Conservation (phyloP, 2,888 invertebrate genomes). For the Eledona agricola region DNA sequence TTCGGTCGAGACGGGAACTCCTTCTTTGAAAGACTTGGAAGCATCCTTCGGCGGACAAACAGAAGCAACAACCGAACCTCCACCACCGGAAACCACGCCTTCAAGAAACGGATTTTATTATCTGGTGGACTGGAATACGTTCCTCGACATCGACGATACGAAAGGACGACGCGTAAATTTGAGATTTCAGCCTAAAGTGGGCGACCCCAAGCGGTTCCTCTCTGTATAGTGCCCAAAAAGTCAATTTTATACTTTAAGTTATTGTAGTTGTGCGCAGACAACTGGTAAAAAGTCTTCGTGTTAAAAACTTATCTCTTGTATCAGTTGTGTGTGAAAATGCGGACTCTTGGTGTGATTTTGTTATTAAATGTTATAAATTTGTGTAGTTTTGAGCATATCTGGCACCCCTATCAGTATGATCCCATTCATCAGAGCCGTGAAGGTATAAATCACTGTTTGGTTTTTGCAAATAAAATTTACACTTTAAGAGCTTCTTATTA, state of each 20-base stretch:
- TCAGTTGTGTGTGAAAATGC: conserved; percentile 24
- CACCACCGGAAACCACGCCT: conserved; percentile 70
- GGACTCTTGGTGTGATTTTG: conserved; percentile 10
- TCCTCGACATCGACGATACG: conserved; percentile 82
- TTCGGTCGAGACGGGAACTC: conserved; percentile 55
- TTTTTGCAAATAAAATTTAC: conserved; percentile 3
- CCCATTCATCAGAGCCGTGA: conserved; percentile 59
- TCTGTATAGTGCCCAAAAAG: conserved; percentile 71
- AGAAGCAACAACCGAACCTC: conserved; percentile 62
- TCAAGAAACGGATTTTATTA: conserved; percentile 84
- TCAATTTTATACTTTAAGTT: too few relatives aligned
- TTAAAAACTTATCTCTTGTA: too few relatives aligned
- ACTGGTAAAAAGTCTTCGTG: too few relatives aligned
- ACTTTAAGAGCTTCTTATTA: conserved; percentile 47
- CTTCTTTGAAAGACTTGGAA: conserved; percentile 73
- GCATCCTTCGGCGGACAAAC: conserved; percentile 80
- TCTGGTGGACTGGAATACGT: conserved; percentile 86
- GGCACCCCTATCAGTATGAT: conserved; percentile 58
- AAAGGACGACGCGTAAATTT: conserved; percentile 77
- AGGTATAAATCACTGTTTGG: conserved; percentile 52
- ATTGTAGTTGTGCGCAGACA: too few relatives aligned
- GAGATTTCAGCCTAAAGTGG: conserved; percentile 81
- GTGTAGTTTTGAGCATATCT: conserved; percentile 42
- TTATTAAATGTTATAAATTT: conserved; percentile 19
- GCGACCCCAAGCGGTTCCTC: conserved; percentile 81